Evolutionary conservation across 37 sponge, comb jelly and placozoan species (phyloP), one percentile per base, ranked within the genome.

Genomic region (Spongia lamella): DNA sequence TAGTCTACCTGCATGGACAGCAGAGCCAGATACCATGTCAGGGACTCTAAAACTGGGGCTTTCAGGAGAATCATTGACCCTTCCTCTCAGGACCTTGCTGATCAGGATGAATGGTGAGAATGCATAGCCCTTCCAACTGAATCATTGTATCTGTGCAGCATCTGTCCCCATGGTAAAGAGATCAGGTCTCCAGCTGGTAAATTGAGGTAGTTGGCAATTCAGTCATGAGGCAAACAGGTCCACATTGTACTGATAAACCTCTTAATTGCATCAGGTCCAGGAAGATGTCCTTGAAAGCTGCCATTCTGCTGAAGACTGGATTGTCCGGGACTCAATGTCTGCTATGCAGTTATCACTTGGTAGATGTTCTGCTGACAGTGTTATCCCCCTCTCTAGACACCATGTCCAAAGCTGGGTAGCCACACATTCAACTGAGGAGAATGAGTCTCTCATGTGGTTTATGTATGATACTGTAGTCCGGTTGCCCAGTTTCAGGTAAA

Each of bases 81-180:
- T 68, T 79, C 73, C 9, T 57, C 38, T 0, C 1, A 86, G 80
- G 55, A 62, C 60, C 30, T 55, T 75, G 52, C 79, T 70, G 1
- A 86, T 64, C 54, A 86, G 61, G 63, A 25, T 6, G 27, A 86
- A 86, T 31, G 80, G 86, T 30, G 86, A 80, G 39, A 86, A 86
- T 0, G 86, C 80, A 54, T 86, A 86, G 2, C 62, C 75, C 0
- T 1, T 29, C 50, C 20, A 1, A 1, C 65, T 62, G 37, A 16
- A 31, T 80, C 80, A 86, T 1, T 9, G 5, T 7, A 68, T 31
- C 31, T 22, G 11, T 21, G 79, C 47, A 3, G 76, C 86, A 38
- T 86, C 86, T 21, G 70, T 75, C 21, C 53, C 75, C 51, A 75
- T 49, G 1, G 86, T 58, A 6, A n/a, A 63, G 19, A 74, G 86